Evolutionary conservation across 2,113 vertebrate genomes (phyloP), one percentile per base, ranked within the genome.

Genomic region (Prochilodus magdalenae): DNA sequence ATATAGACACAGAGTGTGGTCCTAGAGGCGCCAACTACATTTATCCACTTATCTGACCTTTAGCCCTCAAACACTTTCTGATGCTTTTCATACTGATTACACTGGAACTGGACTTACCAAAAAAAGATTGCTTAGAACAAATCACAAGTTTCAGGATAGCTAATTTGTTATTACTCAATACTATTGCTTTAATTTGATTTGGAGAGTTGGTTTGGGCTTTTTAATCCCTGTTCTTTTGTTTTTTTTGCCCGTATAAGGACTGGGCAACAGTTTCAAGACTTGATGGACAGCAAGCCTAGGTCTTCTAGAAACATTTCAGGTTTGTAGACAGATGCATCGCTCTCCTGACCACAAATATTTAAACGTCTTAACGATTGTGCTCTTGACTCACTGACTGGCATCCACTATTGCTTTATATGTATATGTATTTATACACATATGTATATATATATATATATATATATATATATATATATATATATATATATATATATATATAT

Each of bases 321-420:
- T 73, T 80, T 70, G 90, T 81, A 90, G 91, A 94, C 72, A 86
- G 93, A 94, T 93, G 91, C 91, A 91, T 92, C 89, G 92, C 92
- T 89, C 89, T 94, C 92, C 91, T 91, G 89, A 92, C 92, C 94
- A 91, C 87, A 86, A 93, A 79, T 87, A 79, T 88, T 85, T 71
- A 85, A 89, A 91, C 80, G 77, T 91, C 40, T 94, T 94, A 93
- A 90, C 82, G 82, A 88, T 96, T 97, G 96, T 98, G 96, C 95
- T 98, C 96, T 96, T 96, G 88, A 91, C 93, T 90, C 92, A 83
- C 85, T 82, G 93, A 83, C 84, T 80, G 89, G 91, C 92, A 93
- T 93, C 93, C 90, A 89, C 96, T 98, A 98, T 97, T 98, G 96
- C 96, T 97, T 97, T 95, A n/a, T n/a, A n/a, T n/a, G n/a, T n/a